Conservation (phyloP, 2,888 invertebrate genomes). For the Laothoe populi region DNA sequence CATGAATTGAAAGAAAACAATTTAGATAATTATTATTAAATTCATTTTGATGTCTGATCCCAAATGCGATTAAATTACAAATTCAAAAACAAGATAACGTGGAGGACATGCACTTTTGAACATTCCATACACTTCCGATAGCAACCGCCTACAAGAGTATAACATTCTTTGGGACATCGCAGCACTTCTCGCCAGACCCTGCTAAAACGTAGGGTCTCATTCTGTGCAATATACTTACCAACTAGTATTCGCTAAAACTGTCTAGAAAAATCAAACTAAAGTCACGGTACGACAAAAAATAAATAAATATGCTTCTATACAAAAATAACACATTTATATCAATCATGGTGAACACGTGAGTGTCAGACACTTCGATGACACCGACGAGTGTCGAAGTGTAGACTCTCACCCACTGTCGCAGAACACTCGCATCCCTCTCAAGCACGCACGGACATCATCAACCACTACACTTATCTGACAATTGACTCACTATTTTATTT, state of each 20-base stretch:
- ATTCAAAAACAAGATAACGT: slow-evolving; percentile 42
- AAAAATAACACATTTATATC: slow-evolving; percentile 78
- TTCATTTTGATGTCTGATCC: slow-evolving; percentile 56
- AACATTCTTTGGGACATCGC: slow-evolving; percentile 82
- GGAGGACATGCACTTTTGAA: slow-evolving; percentile 36
- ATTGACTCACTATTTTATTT: slow-evolving; percentile 67
- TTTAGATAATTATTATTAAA: slow-evolving; percentile 42
- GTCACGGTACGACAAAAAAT: slow-evolving; percentile 71
- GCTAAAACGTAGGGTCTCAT: slow-evolving; percentile 80
- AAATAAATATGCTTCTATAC: slow-evolving; percentile 83
- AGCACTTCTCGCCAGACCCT: slow-evolving; percentile 76
- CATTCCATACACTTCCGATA: slow-evolving; percentile 51
- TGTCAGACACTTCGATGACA: slow-evolving; percentile 60
- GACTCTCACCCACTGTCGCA: slow-evolving; percentile 41
- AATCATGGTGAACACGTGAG: slow-evolving; percentile 80
- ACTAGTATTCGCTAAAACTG: slow-evolving; percentile 75
- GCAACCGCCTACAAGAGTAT: slow-evolving; percentile 64
- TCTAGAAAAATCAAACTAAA: slow-evolving; percentile 71
- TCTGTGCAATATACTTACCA: slow-evolving; percentile 73
- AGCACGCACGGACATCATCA: slow-evolving; percentile 15
- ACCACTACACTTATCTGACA: slow-evolving; percentile 53
- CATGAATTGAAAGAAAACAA: slow-evolving; percentile 48
- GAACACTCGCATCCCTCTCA: slow-evolving; percentile 31
- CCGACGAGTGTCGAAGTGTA: too few species aligned
- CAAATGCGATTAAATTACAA: slow-evolving; percentile 48